Base-by-base conservation (phyloP, 2,888 invertebrate species). In the Agonum fuliginosum region DNA sequence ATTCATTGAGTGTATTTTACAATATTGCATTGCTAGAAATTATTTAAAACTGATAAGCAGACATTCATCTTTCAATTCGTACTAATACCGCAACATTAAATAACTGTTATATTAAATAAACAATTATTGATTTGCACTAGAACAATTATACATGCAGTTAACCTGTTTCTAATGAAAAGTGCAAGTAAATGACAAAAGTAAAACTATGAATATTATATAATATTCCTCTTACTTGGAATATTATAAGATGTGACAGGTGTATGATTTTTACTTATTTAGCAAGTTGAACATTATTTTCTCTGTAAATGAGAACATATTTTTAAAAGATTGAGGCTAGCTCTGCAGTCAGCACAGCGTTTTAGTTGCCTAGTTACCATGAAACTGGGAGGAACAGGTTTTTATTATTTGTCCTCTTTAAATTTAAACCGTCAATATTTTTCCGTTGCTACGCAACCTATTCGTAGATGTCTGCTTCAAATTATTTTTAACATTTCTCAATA, bases 341-440 rank as follows among this genome's bases (percentile, higher is more conserved):
- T n/a, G n/a, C n/a, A n/a, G n/a, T n/a, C n/a, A 54, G 24, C 54
- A 54, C n/a, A 19, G n/a, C 6, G 51, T 62, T 30, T 30, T 30
- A 30, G 58, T 62, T 62, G 30, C 58, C 58, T 34, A 62, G 58
- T 27, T 62, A 62, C 58, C 54, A 24, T 20, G 24, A 54, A 54
- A 54, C 54, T 54, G 54, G 54, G 58, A n/a, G 43, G 3, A 62
- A 62, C 58, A 10, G 58, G 58, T 62, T 62, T 30, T 62, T 30
- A 62, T 43, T n/a, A 12, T 62, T 30, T 41, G 41, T 41, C 41
- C 6, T 41, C 37, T 41, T 67, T 22, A 67, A 41, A 67, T 67
- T 41, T 12, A 67, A 67, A 67, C 24, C 67, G 67, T 67, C 67
- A 67, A 67, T 67, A 67, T 67, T 41, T 41, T 67, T 67, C 12